A percentile compares a stretch with the other conserved stretches of the same genome.
Conservation (phyloP, 2,888 invertebrate species). For the Tipula helvola region DNA sequence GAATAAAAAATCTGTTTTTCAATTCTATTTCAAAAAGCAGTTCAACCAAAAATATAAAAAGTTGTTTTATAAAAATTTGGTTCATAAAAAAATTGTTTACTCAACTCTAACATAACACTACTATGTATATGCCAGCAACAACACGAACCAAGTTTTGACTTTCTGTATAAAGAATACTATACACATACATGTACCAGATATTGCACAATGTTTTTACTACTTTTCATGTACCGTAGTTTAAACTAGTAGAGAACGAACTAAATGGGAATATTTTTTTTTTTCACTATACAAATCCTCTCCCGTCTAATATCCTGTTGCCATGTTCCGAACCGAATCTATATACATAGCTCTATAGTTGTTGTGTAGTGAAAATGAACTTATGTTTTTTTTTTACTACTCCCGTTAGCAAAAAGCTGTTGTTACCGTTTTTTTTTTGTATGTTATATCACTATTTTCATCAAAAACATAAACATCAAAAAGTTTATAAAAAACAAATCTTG, state of each 20-base stretch:
- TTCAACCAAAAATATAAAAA: background rate
- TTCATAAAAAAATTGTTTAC: background rate
- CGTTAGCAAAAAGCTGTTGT: background rate
- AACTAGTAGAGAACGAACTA: background rate
- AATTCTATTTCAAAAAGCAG: background rate
- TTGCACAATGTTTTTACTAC: background rate
- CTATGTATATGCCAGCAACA: background rate
- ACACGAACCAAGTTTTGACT: background rate
- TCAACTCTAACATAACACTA: background rate
- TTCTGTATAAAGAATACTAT: background rate
- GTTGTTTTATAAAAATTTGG: background rate
- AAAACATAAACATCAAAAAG: background rate
- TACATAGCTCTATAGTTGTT: background rate
- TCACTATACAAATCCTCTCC: background rate
- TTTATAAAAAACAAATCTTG: background rate
- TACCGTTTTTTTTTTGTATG: background rate
- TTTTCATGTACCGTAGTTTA: background rate
- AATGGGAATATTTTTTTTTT: background rate
- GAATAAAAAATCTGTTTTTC: background rate
- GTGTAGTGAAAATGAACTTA: background rate
- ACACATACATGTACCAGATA: background rate
- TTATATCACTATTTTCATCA: background rate
- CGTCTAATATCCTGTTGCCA: background rate
- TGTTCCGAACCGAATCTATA: background rate
- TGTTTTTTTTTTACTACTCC: background rate